Evolutionary conservation across 2,797 vertebrate genomes (phyloP), one percentile per base, ranked within the genome.

Genomic region (Miichthys miiuy): DNA sequence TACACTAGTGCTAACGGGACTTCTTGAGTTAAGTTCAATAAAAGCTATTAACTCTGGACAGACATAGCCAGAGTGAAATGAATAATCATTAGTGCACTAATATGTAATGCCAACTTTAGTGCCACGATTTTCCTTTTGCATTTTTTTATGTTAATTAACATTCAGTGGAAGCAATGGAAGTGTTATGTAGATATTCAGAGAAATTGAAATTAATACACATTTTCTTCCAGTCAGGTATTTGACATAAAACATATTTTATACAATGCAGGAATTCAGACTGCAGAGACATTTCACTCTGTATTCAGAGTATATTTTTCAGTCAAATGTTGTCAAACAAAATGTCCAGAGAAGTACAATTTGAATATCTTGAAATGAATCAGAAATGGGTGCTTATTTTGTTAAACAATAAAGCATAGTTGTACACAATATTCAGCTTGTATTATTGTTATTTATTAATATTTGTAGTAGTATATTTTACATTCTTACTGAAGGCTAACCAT

Each of bases 351-450:
- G 56, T 64, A 38, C 6, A 30, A 23, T 66, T 17, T 30, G 9
- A 56, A 61, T 44, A 16, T 41, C 0, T 21, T 67, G 42, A 7
- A 68, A 46, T 71, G 21, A 72, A 47, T 65, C 13, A 34, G 1
- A 64, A 55, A 64, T 65, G 0, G n/a, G 47, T 68, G 23, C 17
- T 30, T 60, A 66, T 71, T 79, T 79, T 78, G 54, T 76, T 61
- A 38, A 51, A 68, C 14, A 87, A 80, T 76, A 86, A 84, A 87
- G 20, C 70, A 73, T 56, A 42, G 14, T 61, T 54, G 16, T 42
- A 44, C 55, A 74, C 20, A 18, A 58, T 81, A 21, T 56, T 41
- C 21, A 6, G 4, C 12, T 68, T 77, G 47, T 51, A 50, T 46
- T 23, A 42, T 58, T 48, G 14, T 30, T 58, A 46, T 16, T 57